These are phyloP conservation scores for Gracilinanus agilis DNA, from an alignment of 2,113 vertebrate genomes.

Conservation along the genomic window DNA sequence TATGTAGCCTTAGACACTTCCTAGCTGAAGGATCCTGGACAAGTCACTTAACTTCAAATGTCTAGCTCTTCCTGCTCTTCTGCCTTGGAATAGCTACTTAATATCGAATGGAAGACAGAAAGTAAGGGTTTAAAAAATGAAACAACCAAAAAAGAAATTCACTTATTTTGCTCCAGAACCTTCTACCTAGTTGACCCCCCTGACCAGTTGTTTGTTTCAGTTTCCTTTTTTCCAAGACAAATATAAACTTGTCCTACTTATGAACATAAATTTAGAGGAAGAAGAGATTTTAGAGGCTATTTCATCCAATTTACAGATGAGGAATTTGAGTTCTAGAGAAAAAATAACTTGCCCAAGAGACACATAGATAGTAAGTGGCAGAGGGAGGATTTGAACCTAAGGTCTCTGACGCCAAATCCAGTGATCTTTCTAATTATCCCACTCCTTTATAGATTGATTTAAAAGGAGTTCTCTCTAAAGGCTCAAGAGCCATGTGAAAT, in stretches of 20 bases:
- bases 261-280: not conserved
- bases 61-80: too few species aligned
- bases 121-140: too few species aligned
- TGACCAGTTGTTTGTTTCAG: not conserved
- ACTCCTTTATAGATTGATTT: not conserved
- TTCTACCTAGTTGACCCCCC: not conserved
- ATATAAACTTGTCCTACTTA: not conserved
- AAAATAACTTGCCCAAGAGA: not conserved
- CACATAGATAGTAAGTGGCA: not conserved
- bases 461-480: not conserved
- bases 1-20: too few species aligned
- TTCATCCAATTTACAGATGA: not conserved
- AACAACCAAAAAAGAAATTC: not conserved
- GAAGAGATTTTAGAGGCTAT: not conserved
- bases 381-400: not conserved
- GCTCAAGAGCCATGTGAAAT: not conserved
- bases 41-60: too few species aligned
- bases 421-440: not conserved
- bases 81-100: too few species aligned
- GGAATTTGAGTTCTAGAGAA: not conserved
- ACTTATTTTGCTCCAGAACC: not conserved
- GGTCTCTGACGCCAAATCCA: not conserved
- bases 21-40: too few species aligned
- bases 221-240: not conserved
- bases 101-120: too few species aligned